These are phyloP conservation scores for Athene cunicularia DNA, from an alignment of 2,113 vertebrate species.

Conservation along the genomic window DNA sequence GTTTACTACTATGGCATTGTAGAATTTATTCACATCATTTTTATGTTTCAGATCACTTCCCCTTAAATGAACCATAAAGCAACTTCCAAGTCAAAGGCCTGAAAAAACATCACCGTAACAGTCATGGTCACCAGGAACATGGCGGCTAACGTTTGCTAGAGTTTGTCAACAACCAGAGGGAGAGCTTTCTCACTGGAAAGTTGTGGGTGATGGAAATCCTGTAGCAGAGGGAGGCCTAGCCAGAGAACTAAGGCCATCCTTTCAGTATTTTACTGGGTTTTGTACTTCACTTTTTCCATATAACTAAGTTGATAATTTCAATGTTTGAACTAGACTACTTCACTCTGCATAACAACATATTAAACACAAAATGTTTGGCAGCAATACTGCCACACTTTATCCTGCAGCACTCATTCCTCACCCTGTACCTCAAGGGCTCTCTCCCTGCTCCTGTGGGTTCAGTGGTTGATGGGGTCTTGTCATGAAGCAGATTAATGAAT, in stretches of 20 bases:
- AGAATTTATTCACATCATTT: background rate
- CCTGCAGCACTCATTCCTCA: background rate
- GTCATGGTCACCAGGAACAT: background rate
- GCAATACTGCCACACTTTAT: background rate
- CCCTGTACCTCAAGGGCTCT: background rate
- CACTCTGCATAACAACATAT: background rate
- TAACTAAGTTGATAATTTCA: background rate
- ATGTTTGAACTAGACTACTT: background rate
- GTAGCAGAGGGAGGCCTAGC: background rate
- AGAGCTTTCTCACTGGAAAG: background rate
- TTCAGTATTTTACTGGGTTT: background rate
- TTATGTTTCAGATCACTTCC: background rate
- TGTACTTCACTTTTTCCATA: background rate
- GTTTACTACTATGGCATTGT: background rate
- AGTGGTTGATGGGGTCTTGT: background rate
- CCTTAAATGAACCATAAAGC: background rate
- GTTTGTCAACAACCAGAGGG: background rate
- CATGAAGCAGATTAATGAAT: background rate
- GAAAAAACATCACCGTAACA: background rate
- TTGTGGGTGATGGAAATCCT: background rate
- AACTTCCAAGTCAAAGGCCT: background rate
- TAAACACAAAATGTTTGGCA: background rate
- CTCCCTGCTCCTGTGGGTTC: background rate
- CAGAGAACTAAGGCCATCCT: background rate
- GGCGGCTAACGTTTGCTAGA: background rate